These are phyloP conservation scores for Phengaris alcon DNA, from an alignment of 2,888 invertebrate genomes.

Conservation along the genomic window DNA sequence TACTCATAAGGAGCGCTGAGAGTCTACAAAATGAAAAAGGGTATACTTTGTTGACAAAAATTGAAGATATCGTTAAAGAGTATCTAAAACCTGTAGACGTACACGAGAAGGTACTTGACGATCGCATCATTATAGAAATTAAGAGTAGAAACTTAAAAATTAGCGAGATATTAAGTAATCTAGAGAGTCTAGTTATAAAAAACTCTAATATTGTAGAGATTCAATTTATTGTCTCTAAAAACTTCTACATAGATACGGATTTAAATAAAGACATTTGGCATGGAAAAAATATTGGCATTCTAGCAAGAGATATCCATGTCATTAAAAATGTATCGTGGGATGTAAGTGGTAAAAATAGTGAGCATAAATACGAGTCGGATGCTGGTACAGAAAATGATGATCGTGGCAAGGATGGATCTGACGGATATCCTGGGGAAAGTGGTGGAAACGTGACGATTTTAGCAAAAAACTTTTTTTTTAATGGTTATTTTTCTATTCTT, in stretches of 20 bases:
- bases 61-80: slow-evolving; percentile 18
- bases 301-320: slow-evolving; percentile 19
- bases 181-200: slow-evolving; percentile 16
- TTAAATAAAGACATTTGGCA: slow-evolving; percentile 28
- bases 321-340: slow-evolving; percentile 21
- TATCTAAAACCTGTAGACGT: slow-evolving; percentile 23
- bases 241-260: slow-evolving; percentile 18
- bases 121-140: slow-evolving; percentile 19
- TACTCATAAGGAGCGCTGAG: slow-evolving; percentile 6
- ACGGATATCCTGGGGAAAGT: slow-evolving; percentile 30
- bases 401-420: slow-evolving; percentile 18
- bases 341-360: slow-evolving; percentile 25
- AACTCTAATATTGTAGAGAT: slow-evolving; percentile 23
- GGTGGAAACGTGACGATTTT: slow-evolving; percentile 27
- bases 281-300: slow-evolving; percentile 28
- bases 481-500: background rate
- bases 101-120: slow-evolving; percentile 10
- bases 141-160: slow-evolving; percentile 21
- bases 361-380: slow-evolving; percentile 6
- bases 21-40: slow-evolving; percentile 18
- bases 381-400: slow-evolving; percentile 22
- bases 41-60: slow-evolving; percentile 4
- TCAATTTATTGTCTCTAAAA: slow-evolving; percentile 24
- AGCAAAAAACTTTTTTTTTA: slow-evolving; percentile 12
- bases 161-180: slow-evolving; percentile 12